These are phyloP conservation scores for Pantherophis alleghaniensis DNA, from an alignment of 2,797 vertebrate genomes.

Conservation along the genomic window DNA sequence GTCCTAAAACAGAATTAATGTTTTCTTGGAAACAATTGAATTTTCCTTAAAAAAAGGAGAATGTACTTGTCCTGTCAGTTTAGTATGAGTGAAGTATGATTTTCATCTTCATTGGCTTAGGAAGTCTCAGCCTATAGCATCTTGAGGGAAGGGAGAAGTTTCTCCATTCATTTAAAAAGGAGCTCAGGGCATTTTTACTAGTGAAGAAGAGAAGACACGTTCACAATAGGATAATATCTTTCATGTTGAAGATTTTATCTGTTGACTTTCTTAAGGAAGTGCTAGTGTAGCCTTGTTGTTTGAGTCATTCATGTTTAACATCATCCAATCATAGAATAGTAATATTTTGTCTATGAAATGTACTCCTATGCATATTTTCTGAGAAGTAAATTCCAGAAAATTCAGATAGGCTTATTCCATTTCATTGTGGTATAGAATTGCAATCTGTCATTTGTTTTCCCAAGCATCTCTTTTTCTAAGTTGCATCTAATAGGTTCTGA, in stretches of 20 bases:
- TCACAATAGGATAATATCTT: not conserved
- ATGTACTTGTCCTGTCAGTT: not conserved
- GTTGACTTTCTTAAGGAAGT: not conserved
- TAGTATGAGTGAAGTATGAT: not conserved
- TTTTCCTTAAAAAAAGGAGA: not conserved
- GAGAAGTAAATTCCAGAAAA: not conserved
- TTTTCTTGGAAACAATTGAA: not conserved
- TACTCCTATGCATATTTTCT: not conserved
- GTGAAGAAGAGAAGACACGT: not conserved
- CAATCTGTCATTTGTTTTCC: not conserved
- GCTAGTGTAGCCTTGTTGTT: not conserved
- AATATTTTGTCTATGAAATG: not conserved
- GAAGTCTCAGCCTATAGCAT: not conserved
- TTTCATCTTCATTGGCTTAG: not conserved
- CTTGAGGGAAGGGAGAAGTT: not conserved
- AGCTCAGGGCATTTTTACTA: not conserved
- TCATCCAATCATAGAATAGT: not conserved
- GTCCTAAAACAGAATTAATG: not conserved
- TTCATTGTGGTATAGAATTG: not conserved
- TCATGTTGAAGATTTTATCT: not conserved
- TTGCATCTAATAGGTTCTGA: rapidly evolving
- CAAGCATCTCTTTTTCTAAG: not conserved
- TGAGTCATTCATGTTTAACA: not conserved
- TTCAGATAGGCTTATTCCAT: not conserved
- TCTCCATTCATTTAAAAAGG: not conserved